Conservation (phyloP, 2,113 vertebrate genomes). For the Tenebrosternarchus preto region DNA sequence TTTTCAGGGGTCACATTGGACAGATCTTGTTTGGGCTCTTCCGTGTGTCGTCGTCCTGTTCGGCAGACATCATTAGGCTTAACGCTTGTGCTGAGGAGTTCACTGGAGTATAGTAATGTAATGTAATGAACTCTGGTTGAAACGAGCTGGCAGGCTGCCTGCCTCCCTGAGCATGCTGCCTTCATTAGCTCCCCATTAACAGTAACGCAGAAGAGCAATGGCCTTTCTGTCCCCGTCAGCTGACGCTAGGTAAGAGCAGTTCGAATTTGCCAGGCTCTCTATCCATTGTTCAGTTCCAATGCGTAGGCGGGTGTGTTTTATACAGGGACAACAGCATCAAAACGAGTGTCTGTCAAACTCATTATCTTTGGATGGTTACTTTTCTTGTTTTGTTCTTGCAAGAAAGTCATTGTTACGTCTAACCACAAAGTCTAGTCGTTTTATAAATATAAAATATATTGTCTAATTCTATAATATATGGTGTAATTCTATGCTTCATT, state of each 20-base stretch:
- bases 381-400: too few species aligned
- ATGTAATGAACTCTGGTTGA: slow-evolving; percentile 32
- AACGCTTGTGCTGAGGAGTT: slow-evolving; percentile 12
- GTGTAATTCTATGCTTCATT: slow-evolving; percentile 1
- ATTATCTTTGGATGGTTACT: background rate
- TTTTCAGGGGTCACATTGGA: slow-evolving; percentile 28
- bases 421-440: too few species aligned
- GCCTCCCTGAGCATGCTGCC: background rate
- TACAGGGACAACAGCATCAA: background rate
- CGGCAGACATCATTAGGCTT: slow-evolving; percentile 35
- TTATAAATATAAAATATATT: too few species aligned
- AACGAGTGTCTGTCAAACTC: background rate
- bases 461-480: too few species aligned
- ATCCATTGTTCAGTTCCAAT: slow-evolving; percentile 11
- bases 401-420: too few species aligned
- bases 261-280: background rate
- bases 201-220: background rate
- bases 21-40: background rate
- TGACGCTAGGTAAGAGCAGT: background rate
- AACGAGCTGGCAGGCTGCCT: slow-evolving; percentile 37
- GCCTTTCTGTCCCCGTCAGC: background rate
- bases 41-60: background rate
- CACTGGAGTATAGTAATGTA: slow-evolving; percentile 35
- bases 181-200: slow-evolving; percentile 44
- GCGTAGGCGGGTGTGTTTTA: background rate